Conservation (phyloP, 2,888 invertebrate genomes). For the Machimus atricapillus region DNA sequence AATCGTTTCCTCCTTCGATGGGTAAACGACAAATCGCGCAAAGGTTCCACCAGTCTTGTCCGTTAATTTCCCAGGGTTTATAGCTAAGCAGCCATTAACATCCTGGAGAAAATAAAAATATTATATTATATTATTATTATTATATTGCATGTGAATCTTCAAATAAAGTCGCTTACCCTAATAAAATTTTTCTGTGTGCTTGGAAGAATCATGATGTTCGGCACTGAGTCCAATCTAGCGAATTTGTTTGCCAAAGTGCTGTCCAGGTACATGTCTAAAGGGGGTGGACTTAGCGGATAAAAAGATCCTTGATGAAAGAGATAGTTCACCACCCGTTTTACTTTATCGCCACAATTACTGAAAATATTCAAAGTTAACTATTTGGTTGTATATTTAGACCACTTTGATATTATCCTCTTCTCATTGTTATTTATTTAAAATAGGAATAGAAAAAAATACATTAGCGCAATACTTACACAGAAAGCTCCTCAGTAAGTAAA, state of each 20-base stretch:
- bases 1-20: conserved; percentile 55
- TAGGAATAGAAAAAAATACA: background rate
- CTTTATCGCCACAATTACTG: conserved; percentile 70
- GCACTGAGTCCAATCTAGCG: conserved; percentile 75
- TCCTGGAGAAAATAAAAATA: conserved; percentile 64
- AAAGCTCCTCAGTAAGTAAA: conserved; percentile 80
- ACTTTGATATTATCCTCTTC: no score
- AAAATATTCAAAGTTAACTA: background rate
- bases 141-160: background rate
- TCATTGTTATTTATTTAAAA: background rate
- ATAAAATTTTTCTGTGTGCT: conserved; percentile 85
- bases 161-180: conserved; percentile 66
- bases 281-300: conserved; percentile 82
- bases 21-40: conserved; percentile 70
- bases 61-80: conserved; percentile 85
- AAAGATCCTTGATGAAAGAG: conserved; percentile 79
- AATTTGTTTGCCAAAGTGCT: conserved; percentile 74
- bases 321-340: conserved; percentile 78
- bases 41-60: conserved; percentile 80
- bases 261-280: conserved; percentile 73
- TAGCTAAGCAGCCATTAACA: conserved; percentile 77
- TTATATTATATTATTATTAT: no score
- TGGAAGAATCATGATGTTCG: conserved; percentile 84
- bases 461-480: conserved; percentile 65
- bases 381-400: no score